phyloP scores from a whole-genome alignment of 2,797 vertebrate species.

The Micropoecilia bifurca region DNA sequence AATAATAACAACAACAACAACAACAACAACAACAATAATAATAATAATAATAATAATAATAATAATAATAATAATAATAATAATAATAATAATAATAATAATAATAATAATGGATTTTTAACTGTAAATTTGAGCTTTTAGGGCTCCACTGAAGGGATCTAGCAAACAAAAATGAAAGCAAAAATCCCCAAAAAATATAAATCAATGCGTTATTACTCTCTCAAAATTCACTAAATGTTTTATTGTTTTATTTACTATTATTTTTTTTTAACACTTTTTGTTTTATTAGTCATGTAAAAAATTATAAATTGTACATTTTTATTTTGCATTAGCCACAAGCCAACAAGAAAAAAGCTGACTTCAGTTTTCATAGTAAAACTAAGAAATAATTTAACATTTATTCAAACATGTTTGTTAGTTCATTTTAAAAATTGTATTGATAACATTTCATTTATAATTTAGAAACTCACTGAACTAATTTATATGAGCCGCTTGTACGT shows the following conservation, averaged over 20 bases:
- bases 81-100: too few species aligned
- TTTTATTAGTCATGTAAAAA: neutral
- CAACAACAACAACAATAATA: too few species aligned
- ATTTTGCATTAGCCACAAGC: neutral
- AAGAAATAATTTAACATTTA: neutral
- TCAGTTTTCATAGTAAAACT: neutral
- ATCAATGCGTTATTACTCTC: neutral
- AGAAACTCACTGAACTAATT: neutral
- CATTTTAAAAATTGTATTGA: neutral
- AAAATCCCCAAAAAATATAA: neutral
- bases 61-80: neutral
- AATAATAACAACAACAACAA: too few species aligned
- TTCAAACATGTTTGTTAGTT: neutral
- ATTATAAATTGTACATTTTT: too few species aligned
- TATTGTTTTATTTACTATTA: too few species aligned
- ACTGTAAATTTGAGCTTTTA: neutral
- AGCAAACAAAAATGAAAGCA: neutral
- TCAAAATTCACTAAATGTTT: neutral
- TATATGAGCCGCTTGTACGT: neutral
- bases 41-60: too few species aligned
- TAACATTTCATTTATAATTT: neutral
- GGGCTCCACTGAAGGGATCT: neutral
- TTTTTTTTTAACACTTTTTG: neutral
- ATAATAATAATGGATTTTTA: neutral
- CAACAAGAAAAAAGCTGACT: neutral